phyloP scores from a whole-genome alignment of 2,888 invertebrate species.

The Biston betularia region DNA sequence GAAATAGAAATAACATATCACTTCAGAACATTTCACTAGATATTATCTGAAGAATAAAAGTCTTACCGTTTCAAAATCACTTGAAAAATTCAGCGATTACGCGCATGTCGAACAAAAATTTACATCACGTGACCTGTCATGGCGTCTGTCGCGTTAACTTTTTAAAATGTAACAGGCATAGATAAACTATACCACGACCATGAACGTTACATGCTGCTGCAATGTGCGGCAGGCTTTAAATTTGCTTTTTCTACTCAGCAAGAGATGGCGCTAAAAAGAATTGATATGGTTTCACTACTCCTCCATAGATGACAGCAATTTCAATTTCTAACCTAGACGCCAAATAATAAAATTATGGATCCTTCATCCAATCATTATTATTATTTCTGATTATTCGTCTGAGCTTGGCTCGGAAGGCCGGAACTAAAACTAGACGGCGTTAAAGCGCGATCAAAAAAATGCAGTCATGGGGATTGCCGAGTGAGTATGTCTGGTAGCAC shows the following conservation, averaged over 20 bases:
- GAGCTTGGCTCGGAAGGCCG: too few relatives aligned
- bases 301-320: not conserved
- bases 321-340: not conserved
- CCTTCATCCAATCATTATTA: too few relatives aligned
- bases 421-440: too few relatives aligned
- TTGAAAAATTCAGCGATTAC: constrained; percentile 73
- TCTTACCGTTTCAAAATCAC: constrained; percentile 79
- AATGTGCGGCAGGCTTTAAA: too few relatives aligned
- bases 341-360: too few relatives aligned
- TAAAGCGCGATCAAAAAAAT: too few relatives aligned
- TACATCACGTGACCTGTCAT: constrained; percentile 86
- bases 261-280: not conserved
- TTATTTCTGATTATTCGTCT: too few relatives aligned
- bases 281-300: not conserved
- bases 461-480: too few relatives aligned
- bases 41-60: constrained; percentile 60
- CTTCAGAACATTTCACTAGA: constrained; percentile 56
- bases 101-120: constrained; percentile 85
- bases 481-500: too few relatives aligned
- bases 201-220: not conserved
- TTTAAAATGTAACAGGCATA: constrained; percentile 20
- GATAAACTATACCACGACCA: not conserved
- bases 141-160: constrained; percentile 63
- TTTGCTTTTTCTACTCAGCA: not conserved
- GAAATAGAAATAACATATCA: constrained; percentile 40